Percentiles rank a stretch among this genome's conserved stretches.
Conservation (phyloP, 2,797 vertebrate species). For the Microchirus variegatus region DNA sequence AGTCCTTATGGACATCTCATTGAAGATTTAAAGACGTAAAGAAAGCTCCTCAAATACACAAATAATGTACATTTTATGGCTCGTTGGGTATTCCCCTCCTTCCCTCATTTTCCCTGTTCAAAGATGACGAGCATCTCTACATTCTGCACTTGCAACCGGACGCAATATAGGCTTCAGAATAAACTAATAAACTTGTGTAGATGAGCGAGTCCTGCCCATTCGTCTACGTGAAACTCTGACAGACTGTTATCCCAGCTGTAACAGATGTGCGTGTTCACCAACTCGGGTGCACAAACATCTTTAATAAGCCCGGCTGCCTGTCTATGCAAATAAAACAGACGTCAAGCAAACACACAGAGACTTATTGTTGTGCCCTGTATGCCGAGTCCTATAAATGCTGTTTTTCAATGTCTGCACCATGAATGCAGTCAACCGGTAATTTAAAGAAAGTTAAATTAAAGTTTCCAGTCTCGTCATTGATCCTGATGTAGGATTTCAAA, state of each 20-base stretch:
- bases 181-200: conserved; percentile 23
- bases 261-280: conserved; percentile 10
- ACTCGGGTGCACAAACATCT: conserved; percentile 7
- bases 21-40: no score
- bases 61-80: no score
- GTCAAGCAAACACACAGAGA: background rate
- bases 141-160: conserved; percentile 39
- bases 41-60: no score
- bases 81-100: no score
- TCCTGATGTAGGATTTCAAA: no score
- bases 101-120: conserved; percentile 20
- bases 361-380: background rate
- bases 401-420: background rate
- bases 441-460: no score
- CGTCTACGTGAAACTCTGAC: conserved; percentile 54
- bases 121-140: conserved; percentile 34
- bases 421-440: background rate
- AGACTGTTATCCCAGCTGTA: conserved; percentile 21
- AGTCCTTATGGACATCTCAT: background rate
- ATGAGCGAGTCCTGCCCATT: conserved; percentile 36
- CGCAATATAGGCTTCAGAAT: conserved; percentile 44
- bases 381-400: background rate
- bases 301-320: conserved; percentile 9
- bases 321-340: conserved; percentile 1
- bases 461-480: no score